Conservation (phyloP, 2,113 vertebrate genomes). For the Melanotaenia duboulayi region DNA sequence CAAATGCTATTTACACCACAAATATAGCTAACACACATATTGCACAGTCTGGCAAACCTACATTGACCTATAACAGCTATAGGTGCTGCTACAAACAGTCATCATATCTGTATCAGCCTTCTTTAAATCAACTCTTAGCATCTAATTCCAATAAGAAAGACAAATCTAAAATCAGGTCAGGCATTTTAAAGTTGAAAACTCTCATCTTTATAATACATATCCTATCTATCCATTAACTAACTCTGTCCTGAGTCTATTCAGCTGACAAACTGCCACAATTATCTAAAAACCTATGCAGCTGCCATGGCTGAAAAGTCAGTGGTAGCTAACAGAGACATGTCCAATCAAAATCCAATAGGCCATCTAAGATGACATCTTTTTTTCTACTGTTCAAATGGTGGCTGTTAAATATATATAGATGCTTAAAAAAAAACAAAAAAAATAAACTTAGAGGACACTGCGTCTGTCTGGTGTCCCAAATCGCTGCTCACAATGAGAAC, state of each 20-base stretch:
- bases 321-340: background rate
- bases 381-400: no score
- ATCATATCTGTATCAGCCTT: background rate
- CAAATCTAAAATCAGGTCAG: no score
- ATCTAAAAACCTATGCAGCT: background rate
- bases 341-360: background rate
- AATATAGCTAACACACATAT: no score
- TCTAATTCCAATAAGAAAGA: no score
- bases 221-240: background rate
- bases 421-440: background rate
- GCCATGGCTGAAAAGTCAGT: background rate
- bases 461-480: constrained; percentile 6
- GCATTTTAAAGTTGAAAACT: background rate
- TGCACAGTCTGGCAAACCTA: background rate
- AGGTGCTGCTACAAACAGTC: background rate
- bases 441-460: background rate
- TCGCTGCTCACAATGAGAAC: background rate
- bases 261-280: background rate
- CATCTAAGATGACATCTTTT: background rate
- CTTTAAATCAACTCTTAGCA: background rate
- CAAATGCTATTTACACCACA: no score
- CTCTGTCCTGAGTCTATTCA: background rate
- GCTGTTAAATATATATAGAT: no score
- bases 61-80: background rate
- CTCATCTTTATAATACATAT: background rate